Evolutionary conservation across 2,888 invertebrate genomes (phyloP).

Genomic region (Panzeria rudis): DNA sequence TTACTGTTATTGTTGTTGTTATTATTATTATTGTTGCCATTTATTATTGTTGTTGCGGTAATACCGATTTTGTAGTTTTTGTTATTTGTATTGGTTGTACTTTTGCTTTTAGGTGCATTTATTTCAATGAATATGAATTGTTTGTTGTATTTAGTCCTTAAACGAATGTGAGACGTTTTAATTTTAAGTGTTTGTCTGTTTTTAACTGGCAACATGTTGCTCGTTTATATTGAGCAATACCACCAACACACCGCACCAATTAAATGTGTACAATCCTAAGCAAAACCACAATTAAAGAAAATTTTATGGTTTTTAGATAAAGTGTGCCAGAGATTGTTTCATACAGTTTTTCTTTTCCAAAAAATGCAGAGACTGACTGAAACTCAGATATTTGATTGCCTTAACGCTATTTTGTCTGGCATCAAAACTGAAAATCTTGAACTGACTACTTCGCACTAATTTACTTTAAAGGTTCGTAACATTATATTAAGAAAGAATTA

Average conservation of each 20-base stretch:
- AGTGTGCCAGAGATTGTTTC: not conserved
- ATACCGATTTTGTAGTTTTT: constrained; percentile 68
- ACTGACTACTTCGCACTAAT: too few relatives aligned
- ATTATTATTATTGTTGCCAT: constrained; percentile 64
- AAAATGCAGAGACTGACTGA: too few relatives aligned
- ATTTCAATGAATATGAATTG: constrained; percentile 55
- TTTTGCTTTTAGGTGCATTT: constrained; percentile 51
- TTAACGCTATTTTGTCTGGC: not conserved
- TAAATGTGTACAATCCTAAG: not conserved
- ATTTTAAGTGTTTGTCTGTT: not conserved
- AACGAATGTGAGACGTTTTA: constrained; percentile 35
- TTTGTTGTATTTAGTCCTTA: constrained; percentile 46
- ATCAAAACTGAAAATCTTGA: too few relatives aligned
- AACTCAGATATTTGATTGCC: not conserved
- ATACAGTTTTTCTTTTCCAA: not conserved
- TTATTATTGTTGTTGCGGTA: constrained; percentile 31
- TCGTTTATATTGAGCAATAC: constrained; percentile 27
- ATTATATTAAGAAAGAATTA: too few relatives aligned
- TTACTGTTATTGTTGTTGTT: constrained; percentile 59
- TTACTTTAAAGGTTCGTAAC: too few relatives aligned
- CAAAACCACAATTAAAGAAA: constrained; percentile 26
- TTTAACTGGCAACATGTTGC: constrained; percentile 43
- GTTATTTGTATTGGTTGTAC: constrained; percentile 51
- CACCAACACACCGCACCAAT: constrained; percentile 5
- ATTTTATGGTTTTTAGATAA: not conserved